Percentiles rank a stretch among this genome's conserved stretches.
Conservation (phyloP, 2,888 invertebrate genomes). For the Patella caerulea region DNA sequence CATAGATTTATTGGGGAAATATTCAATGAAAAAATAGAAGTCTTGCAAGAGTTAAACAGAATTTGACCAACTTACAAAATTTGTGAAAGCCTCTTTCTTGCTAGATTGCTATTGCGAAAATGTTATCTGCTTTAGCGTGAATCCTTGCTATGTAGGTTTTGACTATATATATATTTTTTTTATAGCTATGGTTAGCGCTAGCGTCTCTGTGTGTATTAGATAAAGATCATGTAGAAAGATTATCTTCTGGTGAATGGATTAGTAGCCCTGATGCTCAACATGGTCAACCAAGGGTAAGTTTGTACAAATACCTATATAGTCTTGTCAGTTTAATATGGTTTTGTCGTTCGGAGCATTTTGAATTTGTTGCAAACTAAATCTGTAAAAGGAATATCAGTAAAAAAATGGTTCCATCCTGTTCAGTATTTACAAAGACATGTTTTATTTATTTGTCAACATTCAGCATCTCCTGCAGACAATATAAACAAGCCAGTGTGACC, state of each 20-base stretch:
- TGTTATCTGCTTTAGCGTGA: neutral
- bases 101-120: neutral
- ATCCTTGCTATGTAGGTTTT: neutral
- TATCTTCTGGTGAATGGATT: slow-evolving; percentile 84
- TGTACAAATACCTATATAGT: neutral
- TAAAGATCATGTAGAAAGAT: slow-evolving; percentile 87
- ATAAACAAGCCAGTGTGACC: no score
- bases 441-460: no score
- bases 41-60: no score
- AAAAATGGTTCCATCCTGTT: no score
- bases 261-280: slow-evolving; percentile 73
- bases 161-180: slow-evolving; percentile 10
- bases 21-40: no score
- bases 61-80: neutral
- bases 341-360: no score
- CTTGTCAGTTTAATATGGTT: neutral
- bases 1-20: no score
- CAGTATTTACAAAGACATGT: no score
- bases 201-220: slow-evolving; percentile 94
- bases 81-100: neutral
- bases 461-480: no score
- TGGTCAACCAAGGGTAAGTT: slow-evolving; percentile 74
- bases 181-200: slow-evolving; percentile 85
- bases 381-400: no score
- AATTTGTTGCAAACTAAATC: no score